These are phyloP conservation scores for Drosophila mercatorum DNA, from an alignment of 2,888 invertebrate species.

Conservation along the genomic window DNA sequence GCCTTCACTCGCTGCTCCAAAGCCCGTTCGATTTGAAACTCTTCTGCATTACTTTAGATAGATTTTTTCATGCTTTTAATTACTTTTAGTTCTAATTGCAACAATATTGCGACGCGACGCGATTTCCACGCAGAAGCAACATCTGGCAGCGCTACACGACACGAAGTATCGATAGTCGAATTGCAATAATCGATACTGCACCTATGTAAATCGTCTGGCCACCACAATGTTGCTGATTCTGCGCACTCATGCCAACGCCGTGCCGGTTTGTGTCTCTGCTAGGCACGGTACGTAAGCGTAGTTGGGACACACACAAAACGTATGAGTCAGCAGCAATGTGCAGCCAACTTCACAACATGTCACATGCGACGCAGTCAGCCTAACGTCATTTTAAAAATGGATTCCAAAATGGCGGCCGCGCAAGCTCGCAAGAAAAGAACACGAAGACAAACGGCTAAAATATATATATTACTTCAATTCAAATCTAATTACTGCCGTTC, in stretches of 20 bases:
- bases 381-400: conserved; percentile 20
- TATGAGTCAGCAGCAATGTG: conserved; percentile 15
- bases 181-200: conserved; percentile 1
- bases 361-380: conserved; percentile 11
- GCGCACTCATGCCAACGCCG: neutral
- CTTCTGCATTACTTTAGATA: conserved; percentile 18
- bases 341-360: conserved; percentile 26
- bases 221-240: conserved; percentile 1
- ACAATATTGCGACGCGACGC: conserved; percentile 58
- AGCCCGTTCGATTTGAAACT: conserved; percentile 9
- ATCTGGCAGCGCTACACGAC: conserved; percentile 49
- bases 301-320: conserved; percentile 18
- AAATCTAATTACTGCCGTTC: no score
- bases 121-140: conserved; percentile 49
- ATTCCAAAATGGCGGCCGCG: conserved; percentile 43
- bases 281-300: neutral
- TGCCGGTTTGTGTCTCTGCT: conserved; percentile 11
- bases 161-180: conserved; percentile 31
- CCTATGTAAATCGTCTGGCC: conserved; percentile 1
- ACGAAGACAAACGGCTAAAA: neutral
- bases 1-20: conserved; percentile 35
- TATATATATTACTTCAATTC: no score
- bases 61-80: conserved; percentile 43
- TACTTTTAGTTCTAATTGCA: conserved; percentile 36
- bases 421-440: neutral